Evolutionary conservation across 2,888 invertebrate species (phyloP).

Genomic region (Cryptocheilus praepositus): DNA sequence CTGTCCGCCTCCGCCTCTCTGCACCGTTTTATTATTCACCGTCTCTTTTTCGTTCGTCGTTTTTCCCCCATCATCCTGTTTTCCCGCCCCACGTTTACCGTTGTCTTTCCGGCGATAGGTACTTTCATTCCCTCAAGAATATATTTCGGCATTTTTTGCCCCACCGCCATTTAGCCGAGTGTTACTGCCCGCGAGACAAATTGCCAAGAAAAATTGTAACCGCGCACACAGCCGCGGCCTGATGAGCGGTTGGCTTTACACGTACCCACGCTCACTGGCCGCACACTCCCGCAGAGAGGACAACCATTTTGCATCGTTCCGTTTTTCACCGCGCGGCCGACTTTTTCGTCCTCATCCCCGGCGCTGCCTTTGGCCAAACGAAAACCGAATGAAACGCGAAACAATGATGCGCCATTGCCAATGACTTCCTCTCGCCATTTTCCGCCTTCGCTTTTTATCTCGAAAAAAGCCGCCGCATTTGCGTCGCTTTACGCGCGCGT

Average conservation of each 20-base stretch:
- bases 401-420: too few species aligned
- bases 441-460: too few species aligned
- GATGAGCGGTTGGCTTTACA: slow-evolving; percentile 4
- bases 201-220: slow-evolving; percentile 48
- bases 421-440: too few species aligned
- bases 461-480: too few species aligned
- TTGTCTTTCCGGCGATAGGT: slow-evolving; percentile 37
- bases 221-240: slow-evolving; percentile 26
- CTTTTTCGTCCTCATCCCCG: not conserved
- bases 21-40: slow-evolving; percentile 17
- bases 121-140: slow-evolving; percentile 30
- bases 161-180: slow-evolving; percentile 43
- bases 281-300: not conserved
- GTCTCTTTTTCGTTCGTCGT: slow-evolving; percentile 23
- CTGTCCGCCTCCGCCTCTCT: too few species aligned
- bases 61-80: slow-evolving; percentile 10
- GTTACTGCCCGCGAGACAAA: slow-evolving; percentile 47
- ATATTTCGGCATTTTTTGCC: slow-evolving; percentile 27
- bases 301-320: slow-evolving; percentile 1
- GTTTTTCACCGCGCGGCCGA: not conserved
- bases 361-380: too few species aligned
- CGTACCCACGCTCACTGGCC: not conserved
- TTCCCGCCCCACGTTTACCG: slow-evolving; percentile 16
- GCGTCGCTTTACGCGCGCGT: too few species aligned
- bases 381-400: too few species aligned